A percentile compares a stretch with the other conserved stretches of the same genome.
Conservation (phyloP, 2,797 vertebrate species). For the Spinibarbus caldwelli region DNA sequence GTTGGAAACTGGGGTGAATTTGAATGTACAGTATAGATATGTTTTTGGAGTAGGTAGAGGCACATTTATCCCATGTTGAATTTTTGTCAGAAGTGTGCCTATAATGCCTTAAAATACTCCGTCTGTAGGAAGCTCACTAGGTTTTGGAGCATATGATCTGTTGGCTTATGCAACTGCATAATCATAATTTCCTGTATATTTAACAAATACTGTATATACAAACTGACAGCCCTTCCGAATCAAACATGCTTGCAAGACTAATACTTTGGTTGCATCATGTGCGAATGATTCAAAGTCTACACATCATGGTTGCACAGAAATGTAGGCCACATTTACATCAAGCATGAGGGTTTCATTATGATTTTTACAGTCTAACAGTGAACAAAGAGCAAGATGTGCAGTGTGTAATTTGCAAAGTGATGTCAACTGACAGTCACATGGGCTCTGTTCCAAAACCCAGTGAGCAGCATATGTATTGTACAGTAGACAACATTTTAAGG, state of each 20-base stretch:
- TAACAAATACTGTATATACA: constrained; percentile 11
- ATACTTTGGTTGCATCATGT: neutral
- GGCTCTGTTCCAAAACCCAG: neutral
- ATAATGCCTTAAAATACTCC: neutral
- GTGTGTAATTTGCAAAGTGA: neutral
- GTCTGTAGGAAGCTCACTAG: neutral
- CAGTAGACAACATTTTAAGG: neutral
- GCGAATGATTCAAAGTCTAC: neutral
- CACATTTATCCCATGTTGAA: neutral
- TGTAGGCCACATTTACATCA: constrained; percentile 27
- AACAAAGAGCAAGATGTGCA: constrained; percentile 8
- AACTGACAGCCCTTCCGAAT: neutral
- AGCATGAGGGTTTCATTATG: neutral
- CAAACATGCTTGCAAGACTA: constrained; percentile 11
- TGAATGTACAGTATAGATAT: neutral
- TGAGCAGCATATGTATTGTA: neutral
- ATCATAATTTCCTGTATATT: constrained; percentile 11
- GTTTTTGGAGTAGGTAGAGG: neutral
- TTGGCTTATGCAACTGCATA: constrained; percentile 5
- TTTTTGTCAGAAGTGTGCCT: neutral
- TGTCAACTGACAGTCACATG: constrained; percentile 2
- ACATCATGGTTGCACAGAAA: constrained; percentile 1
- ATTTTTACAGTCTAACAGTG: constrained; percentile 3
- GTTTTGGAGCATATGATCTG: neutral
- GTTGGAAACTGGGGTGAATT: neutral